Evolutionary conservation across 2,888 invertebrate species (phyloP).

Genomic region (Lumbricus terrestris): DNA sequence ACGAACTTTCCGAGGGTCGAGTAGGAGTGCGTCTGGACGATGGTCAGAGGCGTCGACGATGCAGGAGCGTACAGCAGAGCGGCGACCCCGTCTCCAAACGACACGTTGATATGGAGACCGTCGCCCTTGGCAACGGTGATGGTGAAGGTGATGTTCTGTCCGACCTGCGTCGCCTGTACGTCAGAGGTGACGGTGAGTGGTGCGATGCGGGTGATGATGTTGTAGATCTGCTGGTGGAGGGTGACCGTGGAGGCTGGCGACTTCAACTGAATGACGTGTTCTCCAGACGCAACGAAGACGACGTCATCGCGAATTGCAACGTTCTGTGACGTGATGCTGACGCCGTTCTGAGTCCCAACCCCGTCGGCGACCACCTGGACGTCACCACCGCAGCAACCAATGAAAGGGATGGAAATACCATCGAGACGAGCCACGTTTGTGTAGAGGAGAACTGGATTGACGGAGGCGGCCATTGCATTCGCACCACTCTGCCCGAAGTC

Average conservation of each 20-base stretch:
- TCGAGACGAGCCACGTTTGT: conserved; percentile 7
- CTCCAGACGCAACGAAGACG: conserved; percentile 17
- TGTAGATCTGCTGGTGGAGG: conserved; percentile 16
- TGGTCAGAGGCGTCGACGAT: conserved; percentile 11
- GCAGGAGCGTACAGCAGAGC: conserved; percentile 42
- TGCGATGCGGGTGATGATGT: conserved; percentile 12
- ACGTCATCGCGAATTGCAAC: neutral
- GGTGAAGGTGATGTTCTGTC: conserved; percentile 15
- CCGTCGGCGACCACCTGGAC: conserved; percentile 20
- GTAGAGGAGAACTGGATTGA: conserved; percentile 7
- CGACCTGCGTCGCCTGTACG: conserved; percentile 10
- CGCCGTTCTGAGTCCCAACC: neutral
- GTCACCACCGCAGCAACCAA: conserved; percentile 6
- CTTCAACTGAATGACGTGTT: conserved; percentile 29
- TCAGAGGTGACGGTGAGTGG: neutral
- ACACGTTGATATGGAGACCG: conserved; percentile 44
- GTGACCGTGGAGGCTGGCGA: neutral
- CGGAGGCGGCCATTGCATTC: conserved; percentile 11
- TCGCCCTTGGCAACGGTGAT: conserved; percentile 38
- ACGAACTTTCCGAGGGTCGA: conserved; percentile 46
- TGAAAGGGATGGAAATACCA: conserved; percentile 11
- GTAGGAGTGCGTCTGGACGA: conserved; percentile 39
- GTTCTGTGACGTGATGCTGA: neutral
- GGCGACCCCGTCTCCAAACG: conserved; percentile 44
- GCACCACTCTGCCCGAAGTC: conserved; percentile 41